These are phyloP conservation scores for Pemphigus obesinymphae DNA, from an alignment of 1,140 invertebrate species.

Conservation along the genomic window DNA sequence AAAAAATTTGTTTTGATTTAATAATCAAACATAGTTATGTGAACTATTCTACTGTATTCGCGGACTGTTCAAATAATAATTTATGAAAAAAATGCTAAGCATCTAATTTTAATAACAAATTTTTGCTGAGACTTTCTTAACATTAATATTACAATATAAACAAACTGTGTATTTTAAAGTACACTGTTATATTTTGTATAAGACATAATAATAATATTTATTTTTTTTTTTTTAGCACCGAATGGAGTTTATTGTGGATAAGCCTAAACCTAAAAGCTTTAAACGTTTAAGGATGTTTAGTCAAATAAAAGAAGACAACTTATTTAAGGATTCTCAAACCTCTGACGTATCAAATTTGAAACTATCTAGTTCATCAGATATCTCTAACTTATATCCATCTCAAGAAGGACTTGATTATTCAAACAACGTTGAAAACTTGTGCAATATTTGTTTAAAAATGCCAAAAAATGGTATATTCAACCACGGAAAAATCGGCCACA, in stretches of 20 bases:
- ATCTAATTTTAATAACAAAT: too few relatives aligned
- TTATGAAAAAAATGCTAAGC: too few relatives aligned
- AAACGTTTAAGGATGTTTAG: not conserved
- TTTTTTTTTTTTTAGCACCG: constrained; percentile 19
- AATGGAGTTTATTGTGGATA: constrained; percentile 6
- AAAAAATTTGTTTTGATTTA: too few relatives aligned
- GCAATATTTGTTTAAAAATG: constrained; percentile 57
- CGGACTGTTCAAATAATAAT: too few relatives aligned
- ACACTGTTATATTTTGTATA: too few relatives aligned
- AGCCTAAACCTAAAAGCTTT: not conserved
- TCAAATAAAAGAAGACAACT: not conserved
- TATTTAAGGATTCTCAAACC: not conserved
- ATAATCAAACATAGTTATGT: too few relatives aligned
- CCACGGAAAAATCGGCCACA: constrained; percentile 60
- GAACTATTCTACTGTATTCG: too few relatives aligned
- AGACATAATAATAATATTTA: too few relatives aligned
- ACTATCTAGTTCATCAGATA: not conserved
- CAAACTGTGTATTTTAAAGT: too few relatives aligned
- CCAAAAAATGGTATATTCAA: constrained; percentile 63
- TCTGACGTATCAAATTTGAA: not conserved
- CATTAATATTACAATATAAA: too few relatives aligned
- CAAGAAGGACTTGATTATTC: too few relatives aligned
- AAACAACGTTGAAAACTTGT: constrained; percentile 47
- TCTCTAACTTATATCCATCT: not conserved
- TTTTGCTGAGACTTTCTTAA: too few relatives aligned